Conservation (phyloP, 2,888 invertebrate genomes). For the Opisthograptis luteolata region DNA sequence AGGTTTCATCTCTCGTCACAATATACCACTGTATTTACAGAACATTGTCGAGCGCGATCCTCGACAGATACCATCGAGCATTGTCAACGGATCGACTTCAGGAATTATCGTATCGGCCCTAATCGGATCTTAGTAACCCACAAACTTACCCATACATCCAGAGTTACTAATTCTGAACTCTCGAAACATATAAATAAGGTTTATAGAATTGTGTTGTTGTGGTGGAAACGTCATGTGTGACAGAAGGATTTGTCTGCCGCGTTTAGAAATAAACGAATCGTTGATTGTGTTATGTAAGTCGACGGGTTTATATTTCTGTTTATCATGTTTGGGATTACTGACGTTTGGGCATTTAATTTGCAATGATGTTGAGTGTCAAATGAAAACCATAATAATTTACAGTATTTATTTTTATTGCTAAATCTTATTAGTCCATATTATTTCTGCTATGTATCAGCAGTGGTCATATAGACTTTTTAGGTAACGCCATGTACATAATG, state of each 20-base stretch:
- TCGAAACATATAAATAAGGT: conserved; percentile 33
- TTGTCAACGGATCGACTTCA: conserved; percentile 70
- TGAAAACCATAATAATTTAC: neutral
- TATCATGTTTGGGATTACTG: conserved; percentile 50
- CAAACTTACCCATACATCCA: conserved; percentile 34
- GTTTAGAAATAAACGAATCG: conserved; percentile 78
- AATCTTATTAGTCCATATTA: too few relatives aligned
- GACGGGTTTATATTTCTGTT: conserved; percentile 63
- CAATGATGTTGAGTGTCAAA: conserved; percentile 1
- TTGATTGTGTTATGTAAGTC: conserved; percentile 78
- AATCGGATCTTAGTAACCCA: conserved; percentile 71
- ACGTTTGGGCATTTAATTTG: conserved; percentile 18
- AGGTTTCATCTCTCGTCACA: conserved; percentile 49
- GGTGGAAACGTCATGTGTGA: conserved; percentile 62
- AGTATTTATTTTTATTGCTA: neutral
- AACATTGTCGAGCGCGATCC: conserved; percentile 65
- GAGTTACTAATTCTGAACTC: conserved; percentile 34
- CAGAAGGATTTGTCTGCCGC: conserved; percentile 76
- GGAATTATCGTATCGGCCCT: conserved; percentile 73
- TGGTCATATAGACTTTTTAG: too few relatives aligned
- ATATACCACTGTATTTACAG: conserved; percentile 68
- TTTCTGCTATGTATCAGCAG: too few relatives aligned
- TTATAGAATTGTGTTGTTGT: conserved; percentile 11
- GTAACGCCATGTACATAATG: too few relatives aligned
- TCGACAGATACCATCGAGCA: conserved; percentile 57